Evolutionary conservation across 2,888 invertebrate species (phyloP).

Genomic region (Agrotis ipsilon): DNA sequence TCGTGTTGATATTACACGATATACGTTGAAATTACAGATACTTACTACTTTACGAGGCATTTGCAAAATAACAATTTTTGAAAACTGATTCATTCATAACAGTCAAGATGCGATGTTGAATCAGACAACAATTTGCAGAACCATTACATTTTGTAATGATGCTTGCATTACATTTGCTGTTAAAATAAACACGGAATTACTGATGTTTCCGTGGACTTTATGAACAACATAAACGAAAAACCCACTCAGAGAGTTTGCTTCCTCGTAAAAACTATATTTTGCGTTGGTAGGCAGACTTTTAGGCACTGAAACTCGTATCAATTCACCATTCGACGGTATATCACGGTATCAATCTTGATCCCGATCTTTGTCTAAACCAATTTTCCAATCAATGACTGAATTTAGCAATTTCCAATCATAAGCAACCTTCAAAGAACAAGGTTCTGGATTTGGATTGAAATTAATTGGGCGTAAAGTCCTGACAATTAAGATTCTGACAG

Average conservation of each 20-base stretch:
- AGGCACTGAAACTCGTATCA: too few species aligned
- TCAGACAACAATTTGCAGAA: slow-evolving; percentile 37
- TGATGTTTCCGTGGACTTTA: slow-evolving; percentile 15
- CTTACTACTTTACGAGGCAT: slow-evolving; percentile 34
- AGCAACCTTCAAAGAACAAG: too few species aligned
- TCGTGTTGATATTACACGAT: slow-evolving; percentile 33
- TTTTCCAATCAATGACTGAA: too few species aligned
- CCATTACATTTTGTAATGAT: slow-evolving; percentile 30
- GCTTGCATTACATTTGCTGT: slow-evolving; percentile 15
- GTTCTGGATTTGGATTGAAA: too few species aligned
- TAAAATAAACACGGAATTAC: slow-evolving; percentile 21
- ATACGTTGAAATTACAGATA: too few species aligned
- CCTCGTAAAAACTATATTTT: not conserved
- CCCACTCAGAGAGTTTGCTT: not conserved
- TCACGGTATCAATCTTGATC: too few species aligned
- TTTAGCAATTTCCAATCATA: too few species aligned
- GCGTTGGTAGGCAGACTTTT: not conserved
- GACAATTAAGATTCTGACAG: too few species aligned
- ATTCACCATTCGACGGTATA: too few species aligned
- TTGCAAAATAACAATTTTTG: slow-evolving; percentile 35
- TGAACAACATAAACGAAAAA: slow-evolving; percentile 1
- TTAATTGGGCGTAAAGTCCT: too few species aligned
- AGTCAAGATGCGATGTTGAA: slow-evolving; percentile 22
- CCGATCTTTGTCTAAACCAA: too few species aligned
- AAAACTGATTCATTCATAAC: slow-evolving; percentile 52